Percentiles rank a stretch among this genome's conserved stretches.
Evolutionary conservation across 2,113 vertebrate species (phyloP).

Genomic region (Ciconia maguari): DNA sequence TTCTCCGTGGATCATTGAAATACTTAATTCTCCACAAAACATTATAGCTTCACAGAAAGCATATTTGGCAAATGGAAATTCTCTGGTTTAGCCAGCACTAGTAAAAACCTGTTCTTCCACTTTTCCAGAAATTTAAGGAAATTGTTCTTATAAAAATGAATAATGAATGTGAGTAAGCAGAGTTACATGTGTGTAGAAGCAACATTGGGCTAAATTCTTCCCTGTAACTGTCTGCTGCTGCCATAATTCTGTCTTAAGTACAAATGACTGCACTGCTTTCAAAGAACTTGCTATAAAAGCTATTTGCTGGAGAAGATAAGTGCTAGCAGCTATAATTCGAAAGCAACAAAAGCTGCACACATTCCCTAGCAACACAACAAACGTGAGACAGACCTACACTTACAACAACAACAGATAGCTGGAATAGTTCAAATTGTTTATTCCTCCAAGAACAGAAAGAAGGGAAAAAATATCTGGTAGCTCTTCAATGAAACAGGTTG

Average conservation of each 20-base stretch:
- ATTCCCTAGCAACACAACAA: slow-evolving; percentile 20
- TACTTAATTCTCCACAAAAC: not conserved
- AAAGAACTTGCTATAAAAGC: slow-evolving; percentile 34
- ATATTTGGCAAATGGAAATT: not conserved
- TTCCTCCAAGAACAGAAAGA: not conserved
- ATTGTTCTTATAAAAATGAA: not conserved
- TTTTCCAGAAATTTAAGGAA: not conserved
- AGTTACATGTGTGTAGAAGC: not conserved
- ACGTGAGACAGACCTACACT: not conserved
- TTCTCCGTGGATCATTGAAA: not conserved
- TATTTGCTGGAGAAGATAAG: slow-evolving; percentile 41
- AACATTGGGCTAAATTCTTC: not conserved
- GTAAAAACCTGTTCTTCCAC: not conserved
- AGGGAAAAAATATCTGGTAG: not conserved
- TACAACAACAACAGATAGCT: not conserved
- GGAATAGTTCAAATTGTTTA: not conserved
- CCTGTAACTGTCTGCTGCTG: not conserved
- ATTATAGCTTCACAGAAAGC: not conserved
- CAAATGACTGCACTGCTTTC: slow-evolving; percentile 36
- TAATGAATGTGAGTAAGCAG: not conserved
- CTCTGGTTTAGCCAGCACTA: not conserved
- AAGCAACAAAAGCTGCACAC: slow-evolving; percentile 8
- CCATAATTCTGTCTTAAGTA: slow-evolving; percentile 43
- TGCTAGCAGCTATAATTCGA: slow-evolving; percentile 35
- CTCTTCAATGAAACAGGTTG: not conserved